Conservation (phyloP, 2,888 invertebrate genomes). For the Allophyes oxyacanthae region DNA sequence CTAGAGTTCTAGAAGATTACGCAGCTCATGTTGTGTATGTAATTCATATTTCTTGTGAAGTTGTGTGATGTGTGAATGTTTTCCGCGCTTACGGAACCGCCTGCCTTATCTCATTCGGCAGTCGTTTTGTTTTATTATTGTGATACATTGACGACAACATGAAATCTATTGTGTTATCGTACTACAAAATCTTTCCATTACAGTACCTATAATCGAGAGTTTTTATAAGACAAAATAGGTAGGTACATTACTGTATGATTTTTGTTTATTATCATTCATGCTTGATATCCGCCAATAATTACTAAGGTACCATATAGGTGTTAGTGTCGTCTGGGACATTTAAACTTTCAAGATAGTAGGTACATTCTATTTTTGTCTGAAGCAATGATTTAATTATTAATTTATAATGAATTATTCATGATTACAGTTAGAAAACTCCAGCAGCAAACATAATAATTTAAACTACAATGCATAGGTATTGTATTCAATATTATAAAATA, state of each 20-base stretch:
- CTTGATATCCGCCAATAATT: no score
- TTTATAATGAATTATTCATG: no score
- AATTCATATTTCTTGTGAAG: constrained; percentile 2
- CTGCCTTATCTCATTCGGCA: constrained; percentile 30
- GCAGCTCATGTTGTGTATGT: neutral
- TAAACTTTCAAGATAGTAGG: no score
- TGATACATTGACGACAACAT: constrained; percentile 22
- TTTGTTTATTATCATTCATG: constrained; percentile 13
- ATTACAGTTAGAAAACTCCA: no score
- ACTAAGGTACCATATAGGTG: no score
- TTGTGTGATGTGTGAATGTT: constrained; percentile 21
- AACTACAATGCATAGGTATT: no score
- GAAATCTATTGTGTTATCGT: constrained; percentile 23
- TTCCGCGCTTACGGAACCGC: constrained; percentile 14
- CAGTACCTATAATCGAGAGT: constrained; percentile 10
- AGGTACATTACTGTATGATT: no score
- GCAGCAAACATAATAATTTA: no score
- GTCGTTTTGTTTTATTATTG: constrained; percentile 45
- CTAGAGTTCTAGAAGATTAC: constrained; percentile 6
- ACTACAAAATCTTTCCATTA: constrained; percentile 31
- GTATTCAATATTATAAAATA: no score
- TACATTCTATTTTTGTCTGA: no score
- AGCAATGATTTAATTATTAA: no score
- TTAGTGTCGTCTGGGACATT: no score
- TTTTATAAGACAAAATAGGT: constrained; percentile 11